phyloP scores from a whole-genome alignment of 2,797 vertebrate species.

The Chaunax sp. region DNA sequence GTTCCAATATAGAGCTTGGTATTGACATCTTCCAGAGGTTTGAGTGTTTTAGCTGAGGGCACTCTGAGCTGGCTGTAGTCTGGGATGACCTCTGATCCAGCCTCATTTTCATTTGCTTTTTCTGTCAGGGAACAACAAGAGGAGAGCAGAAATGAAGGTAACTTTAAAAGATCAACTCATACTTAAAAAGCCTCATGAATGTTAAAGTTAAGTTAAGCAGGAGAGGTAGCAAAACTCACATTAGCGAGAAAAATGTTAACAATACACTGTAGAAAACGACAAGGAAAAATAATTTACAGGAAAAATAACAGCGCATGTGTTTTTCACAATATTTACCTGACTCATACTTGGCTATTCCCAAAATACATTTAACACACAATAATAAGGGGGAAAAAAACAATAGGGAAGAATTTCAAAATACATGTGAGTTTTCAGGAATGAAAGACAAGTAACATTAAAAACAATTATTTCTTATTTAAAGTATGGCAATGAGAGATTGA shows the following conservation, averaged over 20 bases:
- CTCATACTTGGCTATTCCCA: neutral
- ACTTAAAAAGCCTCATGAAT: too few relatives aligned
- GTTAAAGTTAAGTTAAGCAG: neutral
- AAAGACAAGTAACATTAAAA: neutral
- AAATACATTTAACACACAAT: neutral
- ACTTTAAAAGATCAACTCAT: slow-evolving; percentile 6
- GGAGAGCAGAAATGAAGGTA: neutral
- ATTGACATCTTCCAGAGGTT: slow-evolving; percentile 80
- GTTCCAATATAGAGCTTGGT: slow-evolving; percentile 89
- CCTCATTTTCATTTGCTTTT: slow-evolving; percentile 48
- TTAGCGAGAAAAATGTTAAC: too few relatives aligned
- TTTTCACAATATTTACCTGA: too few relatives aligned
- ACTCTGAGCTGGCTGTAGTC: slow-evolving; percentile 76
- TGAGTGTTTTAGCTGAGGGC: slow-evolving; percentile 74
- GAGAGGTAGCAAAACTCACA: neutral
- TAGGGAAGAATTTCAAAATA: neutral
- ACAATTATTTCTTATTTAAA: slow-evolving; percentile 13
- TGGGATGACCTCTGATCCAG: slow-evolving; percentile 32
- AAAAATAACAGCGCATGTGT: too few relatives aligned
- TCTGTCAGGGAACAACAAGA: slow-evolving; percentile 57
- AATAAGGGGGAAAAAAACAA: neutral
- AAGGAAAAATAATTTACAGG: too few relatives aligned
- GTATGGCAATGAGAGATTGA: slow-evolving; percentile 14
- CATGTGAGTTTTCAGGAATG: neutral
- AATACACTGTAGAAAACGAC: neutral